Percentiles rank a stretch among this genome's conserved stretches.
Conservation (phyloP, 2,797 vertebrate species). For the Tragopan temminckii region DNA sequence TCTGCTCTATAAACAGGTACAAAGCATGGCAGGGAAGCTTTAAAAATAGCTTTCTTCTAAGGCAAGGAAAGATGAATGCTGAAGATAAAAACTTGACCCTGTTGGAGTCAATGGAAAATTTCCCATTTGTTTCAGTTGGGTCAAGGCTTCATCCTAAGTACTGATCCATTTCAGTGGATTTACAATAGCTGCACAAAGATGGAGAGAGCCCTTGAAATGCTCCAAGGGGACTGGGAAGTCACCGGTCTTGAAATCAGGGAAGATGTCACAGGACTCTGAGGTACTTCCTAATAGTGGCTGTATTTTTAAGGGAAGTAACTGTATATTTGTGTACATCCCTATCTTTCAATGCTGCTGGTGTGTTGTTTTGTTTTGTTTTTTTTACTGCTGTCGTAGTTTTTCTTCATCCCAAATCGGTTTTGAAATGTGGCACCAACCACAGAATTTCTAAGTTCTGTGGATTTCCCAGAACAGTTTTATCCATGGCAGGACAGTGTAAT, state of each 20-base stretch:
- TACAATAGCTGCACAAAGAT: not conserved
- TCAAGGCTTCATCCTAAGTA: conserved; percentile 10
- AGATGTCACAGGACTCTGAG: not conserved
- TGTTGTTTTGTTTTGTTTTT: not conserved
- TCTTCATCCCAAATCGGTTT: not conserved
- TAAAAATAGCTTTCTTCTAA: conserved; percentile 59
- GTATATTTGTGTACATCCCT: accelerated
- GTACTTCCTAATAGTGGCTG: not conserved
- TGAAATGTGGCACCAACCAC: accelerated
- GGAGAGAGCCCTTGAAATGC: not conserved
- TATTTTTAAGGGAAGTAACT: not conserved
- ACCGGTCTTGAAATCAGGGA: not conserved
- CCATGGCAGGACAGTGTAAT: not conserved
- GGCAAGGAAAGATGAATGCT: conserved; percentile 5
- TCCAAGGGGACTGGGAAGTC: not conserved
- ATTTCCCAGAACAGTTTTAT: not conserved
- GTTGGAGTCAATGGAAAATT: conserved; percentile 18
- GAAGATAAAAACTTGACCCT: conserved; percentile 4
- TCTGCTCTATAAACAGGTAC: conserved; percentile 41
- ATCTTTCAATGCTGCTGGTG: not conserved
- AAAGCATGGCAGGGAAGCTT: conserved; percentile 51
- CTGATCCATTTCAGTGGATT: not conserved
- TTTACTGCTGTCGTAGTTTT: not conserved
- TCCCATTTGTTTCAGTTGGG: not conserved
- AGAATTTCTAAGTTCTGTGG: not conserved